Conservation (phyloP, 2,113 vertebrate genomes). For the Ramphastos sulfuratus region DNA sequence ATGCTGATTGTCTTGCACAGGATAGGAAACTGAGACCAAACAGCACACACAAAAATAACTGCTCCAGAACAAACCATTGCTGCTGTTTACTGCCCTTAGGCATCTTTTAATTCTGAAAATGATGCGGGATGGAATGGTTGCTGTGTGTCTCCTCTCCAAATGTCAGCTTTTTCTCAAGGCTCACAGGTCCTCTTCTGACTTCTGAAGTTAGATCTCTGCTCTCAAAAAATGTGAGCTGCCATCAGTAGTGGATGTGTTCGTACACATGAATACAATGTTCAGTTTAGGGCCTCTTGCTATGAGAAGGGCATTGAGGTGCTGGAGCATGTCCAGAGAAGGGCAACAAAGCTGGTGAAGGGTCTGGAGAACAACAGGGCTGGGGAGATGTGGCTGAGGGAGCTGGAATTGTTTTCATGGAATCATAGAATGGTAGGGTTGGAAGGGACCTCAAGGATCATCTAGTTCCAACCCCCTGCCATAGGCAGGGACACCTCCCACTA, state of each 20-base stretch:
- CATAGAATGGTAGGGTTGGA: too few relatives aligned
- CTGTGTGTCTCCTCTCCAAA: not conserved
- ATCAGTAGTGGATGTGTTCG: not conserved
- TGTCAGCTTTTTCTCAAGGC: not conserved
- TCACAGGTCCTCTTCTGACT: not conserved
- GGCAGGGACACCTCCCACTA: too few relatives aligned
- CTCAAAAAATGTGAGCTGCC: not conserved
- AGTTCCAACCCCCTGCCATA: too few relatives aligned
- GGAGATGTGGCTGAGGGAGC: too few relatives aligned
- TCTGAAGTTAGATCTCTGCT: not conserved
- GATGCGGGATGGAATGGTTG: not conserved
- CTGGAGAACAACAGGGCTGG: too few relatives aligned
- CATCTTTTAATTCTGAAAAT: not conserved
- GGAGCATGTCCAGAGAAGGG: too few relatives aligned
- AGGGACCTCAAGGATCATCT: too few relatives aligned
- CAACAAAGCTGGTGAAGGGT: too few relatives aligned
- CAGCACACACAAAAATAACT: not conserved
- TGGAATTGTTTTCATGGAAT: too few relatives aligned
- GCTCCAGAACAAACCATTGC: not conserved
- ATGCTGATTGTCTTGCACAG: not conserved
- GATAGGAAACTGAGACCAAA: not conserved
- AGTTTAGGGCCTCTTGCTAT: too few relatives aligned
- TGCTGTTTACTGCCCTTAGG: not conserved
- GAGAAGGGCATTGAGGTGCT: too few relatives aligned
- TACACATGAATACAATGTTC: too few relatives aligned